Evolutionary conservation across 2,113 vertebrate genomes (phyloP).

Genomic region (Mormoops blainvillei): DNA sequence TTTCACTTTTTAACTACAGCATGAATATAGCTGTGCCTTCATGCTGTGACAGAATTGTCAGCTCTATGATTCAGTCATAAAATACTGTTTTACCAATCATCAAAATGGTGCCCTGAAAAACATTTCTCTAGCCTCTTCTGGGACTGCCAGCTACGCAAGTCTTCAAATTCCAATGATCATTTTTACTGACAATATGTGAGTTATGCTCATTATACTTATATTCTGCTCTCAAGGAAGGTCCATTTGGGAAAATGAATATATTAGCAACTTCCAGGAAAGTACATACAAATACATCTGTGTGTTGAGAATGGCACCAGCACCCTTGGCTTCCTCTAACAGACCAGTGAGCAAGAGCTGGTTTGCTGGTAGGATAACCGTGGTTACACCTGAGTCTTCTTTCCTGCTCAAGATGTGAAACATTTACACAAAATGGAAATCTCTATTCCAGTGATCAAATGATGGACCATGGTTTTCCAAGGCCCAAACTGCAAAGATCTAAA

Average conservation of each 20-base stretch:
- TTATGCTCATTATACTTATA: not conserved
- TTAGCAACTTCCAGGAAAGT: not conserved
- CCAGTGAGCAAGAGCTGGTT: not conserved
- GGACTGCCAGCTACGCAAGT: rapidly evolving
- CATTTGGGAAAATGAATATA: no score
- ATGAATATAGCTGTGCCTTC: not conserved
- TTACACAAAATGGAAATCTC: not conserved
- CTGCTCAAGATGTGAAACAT: not conserved
- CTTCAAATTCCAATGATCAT: not conserved
- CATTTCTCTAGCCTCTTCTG: not conserved
- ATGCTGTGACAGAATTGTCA: not conserved
- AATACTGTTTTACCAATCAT: not conserved
- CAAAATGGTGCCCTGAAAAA: not conserved
- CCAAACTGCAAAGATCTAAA: not conserved
- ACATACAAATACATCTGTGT: not conserved
- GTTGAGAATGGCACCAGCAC: not conserved
- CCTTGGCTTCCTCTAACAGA: not conserved
- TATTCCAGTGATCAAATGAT: not conserved
- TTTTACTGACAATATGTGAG: not conserved
- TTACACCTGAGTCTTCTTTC: not conserved
- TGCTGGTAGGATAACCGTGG: not conserved
- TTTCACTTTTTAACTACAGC: not conserved
- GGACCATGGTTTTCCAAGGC: not conserved
- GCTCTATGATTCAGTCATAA: not conserved
- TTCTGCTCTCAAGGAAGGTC: not conserved